phyloP scores from a whole-genome alignment of 2,888 invertebrate genomes.

The Norana najaformis region DNA sequence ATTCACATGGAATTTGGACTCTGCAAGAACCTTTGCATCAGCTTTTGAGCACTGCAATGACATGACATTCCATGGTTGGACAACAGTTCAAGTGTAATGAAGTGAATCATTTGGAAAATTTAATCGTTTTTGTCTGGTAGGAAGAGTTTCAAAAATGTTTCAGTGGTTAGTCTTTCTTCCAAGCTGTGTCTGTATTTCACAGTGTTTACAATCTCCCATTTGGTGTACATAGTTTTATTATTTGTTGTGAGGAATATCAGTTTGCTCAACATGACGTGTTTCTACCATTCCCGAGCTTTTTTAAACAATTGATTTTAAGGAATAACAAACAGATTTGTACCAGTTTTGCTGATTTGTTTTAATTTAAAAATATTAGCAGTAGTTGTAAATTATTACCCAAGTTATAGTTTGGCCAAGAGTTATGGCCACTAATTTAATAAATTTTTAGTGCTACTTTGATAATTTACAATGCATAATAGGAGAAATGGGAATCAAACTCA shows the following conservation, averaged over 20 bases:
- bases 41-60: too few species aligned
- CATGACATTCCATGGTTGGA: too few species aligned
- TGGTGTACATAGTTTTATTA: neutral
- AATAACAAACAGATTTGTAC: neutral
- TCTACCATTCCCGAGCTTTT: constrained; percentile 13
- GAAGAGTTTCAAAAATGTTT: neutral
- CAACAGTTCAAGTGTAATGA: neutral
- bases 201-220: neutral
- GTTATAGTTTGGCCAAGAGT: neutral
- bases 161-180: neutral
- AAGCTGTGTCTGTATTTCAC: neutral
- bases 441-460: neutral
- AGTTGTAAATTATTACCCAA: neutral
- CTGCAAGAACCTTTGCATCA: too few species aligned
- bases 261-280: neutral
- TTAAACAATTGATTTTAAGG: too few species aligned
- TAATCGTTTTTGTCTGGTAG: neutral
- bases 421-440: neutral
- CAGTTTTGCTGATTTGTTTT: neutral
- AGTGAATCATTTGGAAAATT: neutral
- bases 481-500: neutral
- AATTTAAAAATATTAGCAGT: neutral
- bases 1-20: neutral
- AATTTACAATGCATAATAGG: neutral
- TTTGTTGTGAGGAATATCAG: neutral